Conservation (phyloP, 1,140 invertebrate genomes). For the Diorhabda elongata region DNA sequence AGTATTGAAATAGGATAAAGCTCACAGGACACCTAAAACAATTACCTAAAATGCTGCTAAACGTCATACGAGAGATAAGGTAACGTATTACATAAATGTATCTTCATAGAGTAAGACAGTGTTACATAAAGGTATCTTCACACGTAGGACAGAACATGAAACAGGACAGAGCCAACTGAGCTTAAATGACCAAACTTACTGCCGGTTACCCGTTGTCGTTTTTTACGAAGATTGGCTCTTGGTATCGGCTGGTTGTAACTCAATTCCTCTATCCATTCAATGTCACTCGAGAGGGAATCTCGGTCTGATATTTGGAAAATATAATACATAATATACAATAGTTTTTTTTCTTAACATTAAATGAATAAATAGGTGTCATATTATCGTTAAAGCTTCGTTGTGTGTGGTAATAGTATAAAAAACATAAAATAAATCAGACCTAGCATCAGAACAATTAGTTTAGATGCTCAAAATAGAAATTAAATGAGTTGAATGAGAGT, state of each 20-base stretch:
- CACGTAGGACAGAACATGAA: conserved; percentile 5
- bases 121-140: neutral
- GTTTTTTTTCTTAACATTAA: neutral
- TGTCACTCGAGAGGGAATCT: conserved; percentile 18
- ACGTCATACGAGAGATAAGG: conserved; percentile 12
- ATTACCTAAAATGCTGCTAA: conserved; percentile 21
- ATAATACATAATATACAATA: neutral
- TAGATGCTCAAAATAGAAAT: too few species aligned
- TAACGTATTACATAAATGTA: conserved; percentile 12
- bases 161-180: conserved; percentile 16
- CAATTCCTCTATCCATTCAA: conserved; percentile 24
- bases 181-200: conserved; percentile 49
- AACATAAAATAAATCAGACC: neutral
- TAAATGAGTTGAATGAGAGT: too few species aligned
- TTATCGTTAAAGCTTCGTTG: neutral
- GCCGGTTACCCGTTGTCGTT: conserved; percentile 47
- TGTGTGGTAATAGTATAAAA: neutral
- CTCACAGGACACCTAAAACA: conserved; percentile 16
- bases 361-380: neutral
- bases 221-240: conserved; percentile 45
- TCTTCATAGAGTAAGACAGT: conserved; percentile 8
- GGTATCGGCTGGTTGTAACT: conserved; percentile 11
- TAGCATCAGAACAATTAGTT: too few species aligned
- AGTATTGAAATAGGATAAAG: conserved; percentile 15
- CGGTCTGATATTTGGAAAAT: neutral